A percentile compares a stretch with the other conserved stretches of the same genome.
These are phyloP conservation scores for Cerastis rubricosa DNA, from an alignment of 2,888 invertebrate species.

Conservation along the genomic window DNA sequence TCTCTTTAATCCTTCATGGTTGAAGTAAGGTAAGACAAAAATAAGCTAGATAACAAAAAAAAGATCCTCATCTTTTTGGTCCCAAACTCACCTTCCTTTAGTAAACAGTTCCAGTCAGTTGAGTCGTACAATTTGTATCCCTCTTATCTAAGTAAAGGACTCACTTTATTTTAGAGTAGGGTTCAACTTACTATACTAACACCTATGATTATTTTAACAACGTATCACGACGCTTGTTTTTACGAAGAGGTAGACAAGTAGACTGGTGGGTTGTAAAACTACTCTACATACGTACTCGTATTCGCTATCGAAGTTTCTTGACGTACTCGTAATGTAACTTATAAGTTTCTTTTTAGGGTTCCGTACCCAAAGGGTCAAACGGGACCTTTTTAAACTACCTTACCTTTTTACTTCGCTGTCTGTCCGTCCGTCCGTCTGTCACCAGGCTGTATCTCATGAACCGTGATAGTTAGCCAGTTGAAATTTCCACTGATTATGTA, in stretches of 20 bases:
- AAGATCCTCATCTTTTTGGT: background rate
- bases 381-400: too few relatives aligned
- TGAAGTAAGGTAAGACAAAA: background rate
- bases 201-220: slow-evolving; percentile 4
- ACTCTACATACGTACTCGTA: slow-evolving; percentile 4
- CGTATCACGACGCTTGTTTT: background rate
- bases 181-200: slow-evolving; percentile 11
- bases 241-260: background rate
- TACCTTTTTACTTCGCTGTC: too few relatives aligned
- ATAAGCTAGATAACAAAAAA: background rate
- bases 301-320: background rate
- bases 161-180: slow-evolving; percentile 23
- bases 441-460: too few relatives aligned
- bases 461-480: too few relatives aligned
- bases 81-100: background rate
- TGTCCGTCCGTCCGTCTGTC: too few relatives aligned
- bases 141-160: slow-evolving; percentile 3
- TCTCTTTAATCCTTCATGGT: background rate
- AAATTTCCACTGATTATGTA: too few relatives aligned
- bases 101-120: slow-evolving; percentile 17
- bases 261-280: background rate
- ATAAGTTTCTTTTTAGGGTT: too few relatives aligned
- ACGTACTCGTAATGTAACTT: background rate
- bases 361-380: too few relatives aligned
- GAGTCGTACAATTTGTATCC: slow-evolving; percentile 17